Evolutionary conservation across 1,140 invertebrate species (phyloP), one percentile per base, ranked within the genome.

Genomic region (Zaprionus tsacasi): DNA sequence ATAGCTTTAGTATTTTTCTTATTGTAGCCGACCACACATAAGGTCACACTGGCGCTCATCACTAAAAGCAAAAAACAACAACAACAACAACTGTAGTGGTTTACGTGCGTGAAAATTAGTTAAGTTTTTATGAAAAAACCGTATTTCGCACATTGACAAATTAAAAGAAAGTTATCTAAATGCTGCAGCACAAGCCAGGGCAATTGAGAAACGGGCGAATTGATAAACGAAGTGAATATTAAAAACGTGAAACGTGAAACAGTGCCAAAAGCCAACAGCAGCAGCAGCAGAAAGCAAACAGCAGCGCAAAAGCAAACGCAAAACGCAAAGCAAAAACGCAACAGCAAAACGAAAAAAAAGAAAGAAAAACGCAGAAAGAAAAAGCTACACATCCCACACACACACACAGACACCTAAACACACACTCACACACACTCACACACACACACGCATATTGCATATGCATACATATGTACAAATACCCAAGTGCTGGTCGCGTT

Each of bases 41-140:
- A n/a, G 68, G 69, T 70, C 55, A 83, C 72, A 58, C 58, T 64
- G 43, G 17, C 50, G 52, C 36, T 58, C 78, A 81, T 79, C 81
- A 69, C 82, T 79, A 68, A 43, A 68, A 36, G 48, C 52, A 52
- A 57, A 15, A 48, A 61, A 74, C 33, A 35, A 69, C 48, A 74
- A 75, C 72, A 75, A 68, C 65, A 68, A 75, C 72, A 59, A 75
- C 72, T 64, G 67, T 36, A 70, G 74, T 82, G 80, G 70, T 87
- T 88, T 82, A 88, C 85, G 85, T 88, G 81, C 85, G 83, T 83
- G 80, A 87, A 87, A 87, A 88, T 88, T 81, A 78, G 77, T 88
- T 89, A 88, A 88, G 74, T 88, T 89, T 87, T 83, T 73, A 76
- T 33, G n/a, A 74, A 78, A 81, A 89, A 78, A 76, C 56, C 66